These are phyloP conservation scores for Sebastiscus tertius DNA, from an alignment of 2,797 vertebrate genomes.

Conservation along the genomic window DNA sequence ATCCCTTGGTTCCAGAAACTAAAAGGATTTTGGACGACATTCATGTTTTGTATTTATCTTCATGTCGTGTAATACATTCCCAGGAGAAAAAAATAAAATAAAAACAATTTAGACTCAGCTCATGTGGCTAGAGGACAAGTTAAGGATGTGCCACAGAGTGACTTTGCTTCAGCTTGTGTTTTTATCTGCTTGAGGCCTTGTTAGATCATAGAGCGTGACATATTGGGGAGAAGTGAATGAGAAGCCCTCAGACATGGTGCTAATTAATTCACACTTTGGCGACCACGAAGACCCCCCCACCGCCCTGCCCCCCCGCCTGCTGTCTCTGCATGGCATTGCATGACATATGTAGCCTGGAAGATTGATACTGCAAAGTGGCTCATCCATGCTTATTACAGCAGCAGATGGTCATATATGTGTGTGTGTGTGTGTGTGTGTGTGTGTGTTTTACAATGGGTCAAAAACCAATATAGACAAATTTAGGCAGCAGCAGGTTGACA, in stretches of 20 bases:
- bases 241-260: constrained; percentile 50
- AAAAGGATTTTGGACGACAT: not conserved
- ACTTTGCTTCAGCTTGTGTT: constrained; percentile 45
- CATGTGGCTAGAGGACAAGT: constrained; percentile 30
- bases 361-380: constrained; percentile 61
- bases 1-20: not conserved
- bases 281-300: constrained; percentile 33
- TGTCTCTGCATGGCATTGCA: constrained; percentile 37
- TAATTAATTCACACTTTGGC: constrained; percentile 75
- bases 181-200: constrained; percentile 51
- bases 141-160: constrained; percentile 33
- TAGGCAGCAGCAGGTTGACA: constrained; percentile 18
- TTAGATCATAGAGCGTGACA: constrained; percentile 61
- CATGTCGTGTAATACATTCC: not conserved
- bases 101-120: constrained; percentile 8
- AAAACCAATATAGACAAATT: constrained; percentile 27
- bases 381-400: constrained; percentile 55
- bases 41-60: not conserved
- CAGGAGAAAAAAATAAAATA: not conserved
- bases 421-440: not conserved
- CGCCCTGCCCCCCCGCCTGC: constrained; percentile 19
- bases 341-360: constrained; percentile 69
- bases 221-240: constrained; percentile 59
- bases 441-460: constrained; percentile 33
- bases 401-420: constrained; percentile 59